Evolutionary conservation across 2,797 vertebrate species (phyloP).

Genomic region (Trematomus bernacchii): DNA sequence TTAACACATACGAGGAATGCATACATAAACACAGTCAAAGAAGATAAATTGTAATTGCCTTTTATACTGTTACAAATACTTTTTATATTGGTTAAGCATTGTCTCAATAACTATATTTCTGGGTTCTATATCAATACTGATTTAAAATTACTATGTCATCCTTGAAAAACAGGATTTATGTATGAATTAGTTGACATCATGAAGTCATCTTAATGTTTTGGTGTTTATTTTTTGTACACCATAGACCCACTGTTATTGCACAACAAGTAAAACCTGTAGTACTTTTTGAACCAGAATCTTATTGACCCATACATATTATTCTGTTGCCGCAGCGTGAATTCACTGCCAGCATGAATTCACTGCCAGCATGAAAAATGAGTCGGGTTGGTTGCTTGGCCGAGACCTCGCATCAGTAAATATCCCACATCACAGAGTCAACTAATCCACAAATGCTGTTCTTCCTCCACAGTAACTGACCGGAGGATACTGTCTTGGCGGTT

Average conservation of each 20-base stretch:
- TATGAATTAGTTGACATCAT: neutral
- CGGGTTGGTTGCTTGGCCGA: slow-evolving; percentile 50
- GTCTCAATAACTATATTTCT: neutral
- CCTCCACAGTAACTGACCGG: slow-evolving; percentile 34
- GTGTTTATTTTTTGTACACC: slow-evolving; percentile 1
- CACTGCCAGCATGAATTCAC: slow-evolving; percentile 39
- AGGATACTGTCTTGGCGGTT: slow-evolving; percentile 39
- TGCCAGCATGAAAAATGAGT: slow-evolving; percentile 55
- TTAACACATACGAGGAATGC: too few relatives aligned
- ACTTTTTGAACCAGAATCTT: slow-evolving; percentile 4
- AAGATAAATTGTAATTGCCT: too few relatives aligned
- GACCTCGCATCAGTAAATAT: slow-evolving; percentile 47
- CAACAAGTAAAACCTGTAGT: slow-evolving; percentile 13
- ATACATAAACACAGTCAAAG: too few relatives aligned
- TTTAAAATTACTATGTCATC: neutral
- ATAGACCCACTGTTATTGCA: neutral
- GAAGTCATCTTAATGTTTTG: neutral
- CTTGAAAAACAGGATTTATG: neutral
- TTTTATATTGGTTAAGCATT: too few relatives aligned
- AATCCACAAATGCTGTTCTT: slow-evolving; percentile 35
- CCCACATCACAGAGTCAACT: slow-evolving; percentile 36
- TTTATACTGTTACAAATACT: too few relatives aligned
- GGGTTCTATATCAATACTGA: neutral
- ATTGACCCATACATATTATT: slow-evolving; percentile 38
- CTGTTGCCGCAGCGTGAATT: slow-evolving; percentile 33